phyloP scores from a whole-genome alignment of 2,888 invertebrate genomes.

The Thyatira batis region DNA sequence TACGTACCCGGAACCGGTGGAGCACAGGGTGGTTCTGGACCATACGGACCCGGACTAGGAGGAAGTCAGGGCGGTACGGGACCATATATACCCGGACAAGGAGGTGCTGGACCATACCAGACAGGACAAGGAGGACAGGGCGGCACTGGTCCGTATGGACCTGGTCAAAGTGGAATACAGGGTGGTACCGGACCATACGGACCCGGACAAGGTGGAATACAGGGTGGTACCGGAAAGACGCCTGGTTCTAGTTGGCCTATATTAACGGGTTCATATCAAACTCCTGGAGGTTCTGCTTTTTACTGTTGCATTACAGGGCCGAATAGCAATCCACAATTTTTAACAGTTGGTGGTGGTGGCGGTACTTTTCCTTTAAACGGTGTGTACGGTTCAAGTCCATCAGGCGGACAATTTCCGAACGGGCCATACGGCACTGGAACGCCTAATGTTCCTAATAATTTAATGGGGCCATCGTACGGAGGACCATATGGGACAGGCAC shows the following conservation, averaged over 20 bases:
- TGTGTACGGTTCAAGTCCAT: constrained; percentile 8
- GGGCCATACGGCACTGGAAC: not conserved
- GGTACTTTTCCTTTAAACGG: constrained; percentile 7
- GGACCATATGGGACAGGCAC: constrained; percentile 3
- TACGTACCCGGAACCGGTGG: not conserved
- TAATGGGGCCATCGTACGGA: constrained; percentile 2
- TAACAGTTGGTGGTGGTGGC: constrained; percentile 16
- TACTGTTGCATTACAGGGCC: constrained; percentile 47
- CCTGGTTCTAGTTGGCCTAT: constrained; percentile 36
- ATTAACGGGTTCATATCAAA: constrained; percentile 29
- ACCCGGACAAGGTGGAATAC: not conserved
- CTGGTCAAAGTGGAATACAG: not conserved
- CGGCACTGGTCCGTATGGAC: not conserved
- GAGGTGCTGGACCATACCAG: not conserved
- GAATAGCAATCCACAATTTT: constrained; percentile 31
- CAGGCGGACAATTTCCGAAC: not conserved
- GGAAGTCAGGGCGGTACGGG: not conserved
- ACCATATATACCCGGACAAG: constrained; percentile 1
- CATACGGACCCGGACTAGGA: constrained; percentile 5
- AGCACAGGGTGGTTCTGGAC: not conserved
- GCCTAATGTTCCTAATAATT: not conserved
- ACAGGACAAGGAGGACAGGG: constrained; percentile 1
- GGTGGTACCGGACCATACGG: not conserved
- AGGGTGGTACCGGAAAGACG: too few species aligned
- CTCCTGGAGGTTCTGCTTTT: constrained; percentile 41